Conservation (phyloP, 2,113 vertebrate genomes). For the Crotalus horridus region DNA sequence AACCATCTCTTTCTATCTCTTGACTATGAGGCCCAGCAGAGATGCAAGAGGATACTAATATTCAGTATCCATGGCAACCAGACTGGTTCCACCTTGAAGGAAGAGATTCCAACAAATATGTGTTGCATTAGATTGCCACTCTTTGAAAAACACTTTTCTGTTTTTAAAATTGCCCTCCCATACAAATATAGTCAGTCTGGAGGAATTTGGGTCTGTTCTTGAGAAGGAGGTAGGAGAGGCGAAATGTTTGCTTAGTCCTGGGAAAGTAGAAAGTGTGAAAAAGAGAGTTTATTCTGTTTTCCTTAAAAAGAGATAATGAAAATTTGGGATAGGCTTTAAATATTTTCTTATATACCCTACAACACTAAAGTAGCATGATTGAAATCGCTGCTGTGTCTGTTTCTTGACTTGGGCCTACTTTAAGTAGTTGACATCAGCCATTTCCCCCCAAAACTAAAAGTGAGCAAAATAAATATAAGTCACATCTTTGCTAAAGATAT, state of each 20-base stretch:
- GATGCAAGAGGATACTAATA: neutral
- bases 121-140: neutral
- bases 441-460: neutral
- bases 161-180: neutral
- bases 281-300: neutral
- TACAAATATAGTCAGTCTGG: neutral
- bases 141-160: neutral
- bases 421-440: neutral
- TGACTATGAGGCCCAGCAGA: neutral
- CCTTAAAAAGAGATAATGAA: neutral
- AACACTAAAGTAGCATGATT: neutral
- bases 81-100: neutral
- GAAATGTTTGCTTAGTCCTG: neutral
- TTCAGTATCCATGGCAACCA: neutral
- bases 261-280: neutral
- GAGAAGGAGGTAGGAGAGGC: neutral
- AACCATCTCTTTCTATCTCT: neutral
- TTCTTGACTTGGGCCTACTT: neutral
- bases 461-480: neutral
- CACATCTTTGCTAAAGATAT: neutral
- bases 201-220: neutral
- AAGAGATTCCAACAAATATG: neutral
- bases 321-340: neutral
- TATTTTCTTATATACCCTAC: neutral
- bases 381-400: neutral